These are phyloP conservation scores for Chaetorhynchus papuensis DNA, from an alignment of 2,113 vertebrate species.

Conservation along the genomic window DNA sequence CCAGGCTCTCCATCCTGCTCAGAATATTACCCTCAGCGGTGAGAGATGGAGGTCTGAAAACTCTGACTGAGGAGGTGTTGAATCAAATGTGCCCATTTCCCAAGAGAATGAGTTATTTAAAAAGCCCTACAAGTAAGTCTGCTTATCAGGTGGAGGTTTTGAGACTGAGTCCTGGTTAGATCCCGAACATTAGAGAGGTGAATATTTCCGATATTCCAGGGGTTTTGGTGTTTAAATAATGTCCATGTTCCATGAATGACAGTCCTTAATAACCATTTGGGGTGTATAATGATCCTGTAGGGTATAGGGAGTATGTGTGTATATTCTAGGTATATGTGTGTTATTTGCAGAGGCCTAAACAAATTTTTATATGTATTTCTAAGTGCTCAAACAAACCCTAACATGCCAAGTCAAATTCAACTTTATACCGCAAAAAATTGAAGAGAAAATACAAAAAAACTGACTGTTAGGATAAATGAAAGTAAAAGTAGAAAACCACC, in stretches of 20 bases:
- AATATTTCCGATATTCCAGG: background rate
- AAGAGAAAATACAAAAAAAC: constrained; percentile 37
- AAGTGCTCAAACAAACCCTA: background rate
- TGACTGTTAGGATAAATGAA: background rate
- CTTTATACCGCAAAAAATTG: background rate
- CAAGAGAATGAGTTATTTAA: background rate
- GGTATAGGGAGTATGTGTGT: background rate
- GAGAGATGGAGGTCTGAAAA: background rate
- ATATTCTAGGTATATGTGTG: background rate
- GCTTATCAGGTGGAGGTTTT: background rate
- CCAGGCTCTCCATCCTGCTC: background rate
- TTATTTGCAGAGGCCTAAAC: background rate
- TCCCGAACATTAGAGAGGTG: background rate
- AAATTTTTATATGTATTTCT: background rate
- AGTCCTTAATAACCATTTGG: background rate
- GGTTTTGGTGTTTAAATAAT: background rate
- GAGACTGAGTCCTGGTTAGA: background rate
- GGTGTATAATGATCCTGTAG: background rate
- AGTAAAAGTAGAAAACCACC: constrained; percentile 1
- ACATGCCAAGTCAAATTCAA: background rate
- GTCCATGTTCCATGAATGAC: background rate
- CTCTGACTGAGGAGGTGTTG: background rate
- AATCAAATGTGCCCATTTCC: background rate
- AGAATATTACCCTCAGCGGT: background rate
- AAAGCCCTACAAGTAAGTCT: fast-evolving